Conservation (phyloP, 2,113 vertebrate genomes). For the Siphamia tubifer region DNA sequence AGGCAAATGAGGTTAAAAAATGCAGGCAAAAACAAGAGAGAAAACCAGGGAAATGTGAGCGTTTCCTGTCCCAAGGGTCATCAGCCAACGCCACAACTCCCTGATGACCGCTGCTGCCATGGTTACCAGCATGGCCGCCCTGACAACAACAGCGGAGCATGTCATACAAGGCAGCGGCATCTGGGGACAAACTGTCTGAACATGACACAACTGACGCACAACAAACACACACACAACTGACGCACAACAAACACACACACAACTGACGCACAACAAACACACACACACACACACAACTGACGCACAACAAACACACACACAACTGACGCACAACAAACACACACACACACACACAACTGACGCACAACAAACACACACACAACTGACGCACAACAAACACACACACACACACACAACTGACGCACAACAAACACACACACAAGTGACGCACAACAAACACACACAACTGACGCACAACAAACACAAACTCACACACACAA, state of each 20-base stretch:
- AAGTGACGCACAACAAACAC: no score
- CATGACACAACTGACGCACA: not conserved
- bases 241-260: not conserved
- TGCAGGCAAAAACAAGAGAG: not conserved
- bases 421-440: no score
- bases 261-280: no score
- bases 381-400: no score
- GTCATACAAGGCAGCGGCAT: conserved; percentile 1
- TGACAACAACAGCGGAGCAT: conserved; percentile 44
- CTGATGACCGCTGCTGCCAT: conserved; percentile 35
- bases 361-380: no score
- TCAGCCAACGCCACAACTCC: not conserved
- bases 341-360: conserved; percentile 4
- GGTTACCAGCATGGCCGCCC: conserved; percentile 49
- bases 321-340: not conserved
- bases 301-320: not conserved
- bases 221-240: not conserved
- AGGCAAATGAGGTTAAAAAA: not conserved
- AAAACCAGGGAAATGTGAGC: not conserved
- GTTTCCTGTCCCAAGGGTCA: conserved; percentile 18
- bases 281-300: not conserved
- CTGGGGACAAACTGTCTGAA: conserved; percentile 39
- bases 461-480: no score
- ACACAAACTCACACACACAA: no score
- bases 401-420: no score